Evolutionary conservation across 2,113 vertebrate genomes (phyloP).

Genomic region (Vulpes ferrilata): DNA sequence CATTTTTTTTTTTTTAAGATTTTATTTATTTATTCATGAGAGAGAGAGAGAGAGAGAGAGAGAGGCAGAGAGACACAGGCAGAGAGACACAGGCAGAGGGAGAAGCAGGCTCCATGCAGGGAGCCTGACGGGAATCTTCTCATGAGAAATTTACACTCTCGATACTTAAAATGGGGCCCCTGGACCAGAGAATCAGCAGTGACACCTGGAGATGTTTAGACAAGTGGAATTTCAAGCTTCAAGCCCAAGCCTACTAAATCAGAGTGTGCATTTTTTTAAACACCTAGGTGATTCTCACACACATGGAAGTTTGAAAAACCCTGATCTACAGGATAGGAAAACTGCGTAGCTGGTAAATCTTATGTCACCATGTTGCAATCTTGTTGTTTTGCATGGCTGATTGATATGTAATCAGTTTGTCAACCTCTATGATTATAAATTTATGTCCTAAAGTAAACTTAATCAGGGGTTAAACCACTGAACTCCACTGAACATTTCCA

Average conservation of each 20-base stretch:
- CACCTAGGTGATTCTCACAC: not conserved
- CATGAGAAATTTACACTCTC: not conserved
- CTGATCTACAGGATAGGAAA: constrained; percentile 27
- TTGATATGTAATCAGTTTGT: constrained; percentile 49
- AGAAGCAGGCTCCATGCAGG: no score
- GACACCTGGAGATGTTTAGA: not conserved
- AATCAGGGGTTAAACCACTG: constrained; percentile 7
- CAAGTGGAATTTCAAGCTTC: not conserved
- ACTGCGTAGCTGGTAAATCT: constrained; percentile 2
- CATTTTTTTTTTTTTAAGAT: no score
- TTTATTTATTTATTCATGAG: no score
- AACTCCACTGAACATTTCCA: constrained; percentile 29
- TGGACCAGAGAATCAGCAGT: not conserved
- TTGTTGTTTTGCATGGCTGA: constrained; percentile 17
- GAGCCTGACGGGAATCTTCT: not conserved
- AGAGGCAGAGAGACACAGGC: no score
- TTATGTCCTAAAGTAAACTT: constrained; percentile 59
- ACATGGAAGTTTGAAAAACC: constrained; percentile 40
- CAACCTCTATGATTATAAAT: constrained; percentile 12
- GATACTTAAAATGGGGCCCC: not conserved
- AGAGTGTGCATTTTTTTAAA: constrained; percentile 51
- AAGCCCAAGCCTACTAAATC: constrained; percentile 1
- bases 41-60: no score
- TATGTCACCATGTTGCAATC: not conserved
- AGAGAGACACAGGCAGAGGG: no score